phyloP scores from a whole-genome alignment of 2,113 vertebrate genomes.

The Xiphophorus maculatus region DNA sequence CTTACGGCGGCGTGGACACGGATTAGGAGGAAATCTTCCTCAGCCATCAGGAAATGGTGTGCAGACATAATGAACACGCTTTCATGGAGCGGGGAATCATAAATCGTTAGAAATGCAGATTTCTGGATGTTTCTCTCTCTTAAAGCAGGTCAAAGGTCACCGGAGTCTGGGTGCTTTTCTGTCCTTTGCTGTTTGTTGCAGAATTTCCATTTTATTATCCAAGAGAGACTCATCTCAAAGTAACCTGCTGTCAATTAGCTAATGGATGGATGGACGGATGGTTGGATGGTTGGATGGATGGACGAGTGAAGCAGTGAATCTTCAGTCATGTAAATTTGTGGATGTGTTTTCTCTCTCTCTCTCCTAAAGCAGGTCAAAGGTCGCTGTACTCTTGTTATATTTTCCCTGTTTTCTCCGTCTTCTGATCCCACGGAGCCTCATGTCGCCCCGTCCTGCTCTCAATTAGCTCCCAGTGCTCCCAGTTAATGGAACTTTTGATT shows the following conservation, averaged over 20 bases:
- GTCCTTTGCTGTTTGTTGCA: conserved; percentile 15
- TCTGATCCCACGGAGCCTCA: conserved; percentile 52
- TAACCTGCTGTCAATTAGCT: conserved; percentile 72
- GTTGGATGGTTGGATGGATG: too few relatives aligned
- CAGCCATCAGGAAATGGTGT: conserved; percentile 55
- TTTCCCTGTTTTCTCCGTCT: conserved; percentile 52
- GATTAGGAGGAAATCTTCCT: conserved; percentile 78
- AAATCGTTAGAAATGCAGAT: conserved; percentile 63
- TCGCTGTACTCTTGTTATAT: conserved; percentile 35
- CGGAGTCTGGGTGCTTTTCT: conserved; percentile 32
- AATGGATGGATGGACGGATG: not conserved
- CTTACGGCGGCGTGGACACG: conserved; percentile 72
- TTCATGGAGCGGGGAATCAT: conserved; percentile 45
- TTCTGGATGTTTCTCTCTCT: conserved; percentile 19
- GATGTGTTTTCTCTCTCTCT: conserved; percentile 2
- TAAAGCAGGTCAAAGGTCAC: conserved; percentile 59
- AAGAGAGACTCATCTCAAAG: conserved; percentile 41
- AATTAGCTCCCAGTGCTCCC: conserved; percentile 73
- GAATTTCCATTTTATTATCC: conserved; percentile 51
- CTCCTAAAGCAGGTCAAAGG: conserved; percentile 56
- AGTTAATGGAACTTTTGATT: conserved; percentile 80
- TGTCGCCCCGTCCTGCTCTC: conserved; percentile 56
- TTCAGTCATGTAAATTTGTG: conserved; percentile 56
- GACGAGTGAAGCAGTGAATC: conserved; percentile 26
- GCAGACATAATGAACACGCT: conserved; percentile 64